A percentile compares a stretch with the other conserved stretches of the same genome.
These are phyloP conservation scores for Sisyra terminalis DNA, from an alignment of 2,888 invertebrate species.

Conservation along the genomic window DNA sequence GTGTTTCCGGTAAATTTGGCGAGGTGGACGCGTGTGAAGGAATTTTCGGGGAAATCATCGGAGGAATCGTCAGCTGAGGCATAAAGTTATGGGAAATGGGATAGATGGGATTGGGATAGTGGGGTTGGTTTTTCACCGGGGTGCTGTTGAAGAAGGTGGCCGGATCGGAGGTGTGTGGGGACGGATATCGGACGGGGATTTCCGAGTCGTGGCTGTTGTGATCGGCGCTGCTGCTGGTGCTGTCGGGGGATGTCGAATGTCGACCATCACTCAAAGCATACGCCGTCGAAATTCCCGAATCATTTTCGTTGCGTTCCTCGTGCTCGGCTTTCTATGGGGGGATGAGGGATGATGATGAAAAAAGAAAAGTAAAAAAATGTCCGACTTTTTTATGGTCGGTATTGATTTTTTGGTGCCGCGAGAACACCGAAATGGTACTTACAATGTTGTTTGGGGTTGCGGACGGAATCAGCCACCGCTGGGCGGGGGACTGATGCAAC, in stretches of 20 bases:
- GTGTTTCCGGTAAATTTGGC: conserved; percentile 25
- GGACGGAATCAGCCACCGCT: conserved; percentile 20
- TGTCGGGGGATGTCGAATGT: conserved; percentile 42
- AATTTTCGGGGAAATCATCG: conserved; percentile 22
- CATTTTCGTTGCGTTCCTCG: conserved; percentile 32
- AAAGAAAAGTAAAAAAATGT: no score
- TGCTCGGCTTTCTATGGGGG: conserved; percentile 23
- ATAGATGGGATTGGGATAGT: conserved; percentile 18
- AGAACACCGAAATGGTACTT: no score
- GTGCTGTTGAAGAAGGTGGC: conserved; percentile 1
- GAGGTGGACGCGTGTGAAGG: conserved; percentile 21
- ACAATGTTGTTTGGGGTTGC: background rate
- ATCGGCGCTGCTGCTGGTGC: conserved; percentile 21
- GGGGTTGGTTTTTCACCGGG: conserved; percentile 11
- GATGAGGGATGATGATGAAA: background rate
- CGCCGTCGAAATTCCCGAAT: conserved; percentile 33
- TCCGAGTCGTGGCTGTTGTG: conserved; percentile 19
- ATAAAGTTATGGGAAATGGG: conserved; percentile 1
- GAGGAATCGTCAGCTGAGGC: conserved; percentile 25
- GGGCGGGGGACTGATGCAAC: conserved; percentile 20
- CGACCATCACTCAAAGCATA: conserved; percentile 35
- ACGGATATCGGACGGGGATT: conserved; percentile 11
- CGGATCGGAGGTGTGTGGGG: conserved; percentile 2
- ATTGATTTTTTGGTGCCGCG: no score
- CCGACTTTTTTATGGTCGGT: no score